Base-by-base conservation (phyloP, 2,797 vertebrate species). In the Gambelia wislizenii region DNA sequence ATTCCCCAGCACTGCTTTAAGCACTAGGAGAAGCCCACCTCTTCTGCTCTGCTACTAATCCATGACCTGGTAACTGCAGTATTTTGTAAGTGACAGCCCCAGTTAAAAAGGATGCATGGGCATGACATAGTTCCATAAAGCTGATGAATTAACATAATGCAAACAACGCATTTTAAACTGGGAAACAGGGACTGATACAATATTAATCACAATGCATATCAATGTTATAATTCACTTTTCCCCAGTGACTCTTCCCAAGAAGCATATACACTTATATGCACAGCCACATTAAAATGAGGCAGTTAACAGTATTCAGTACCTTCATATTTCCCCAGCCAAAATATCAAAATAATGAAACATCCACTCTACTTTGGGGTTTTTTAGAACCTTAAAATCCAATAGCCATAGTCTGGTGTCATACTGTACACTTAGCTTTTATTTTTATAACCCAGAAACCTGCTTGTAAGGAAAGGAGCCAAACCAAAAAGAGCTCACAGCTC, bases 1-100 rank as follows among this genome's bases (percentile, higher is more conserved):
- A 74, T 42, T n/a, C 25, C 69, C 69, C 13, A 16, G 13, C 10
- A 13, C 16, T 70, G 69, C 13, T n/a, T 74, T 36, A 81, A 56
- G n/a, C 3, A 7, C 16, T 36, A 76, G 7, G 0, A 20, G 10
- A 20, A 69, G 9, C 2, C 1, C 49, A 33, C 0, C 0, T 47
- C 9, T 0, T 8, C 42, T 47, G 16, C 47, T 61, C 44, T 87
- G 25, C 27, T 52, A 59, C 39, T 56, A 14, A 36, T 47, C 13
- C 56, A 9, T 59, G 52, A 25, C 22, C 27, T 44, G n/a, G 14
- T 52, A 64, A 39, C 2, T 64, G 39, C 2, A 54, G 44, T 4
- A 22, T 39, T 86, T 79, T 20, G 36, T 74, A 64, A 47, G 18
- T 22, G 12, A 47, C 9, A 1, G 30, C n/a, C 9, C 8, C 10